Base-by-base conservation (phyloP, 2,797 vertebrate species). In the Acipenser transmontanus region DNA sequence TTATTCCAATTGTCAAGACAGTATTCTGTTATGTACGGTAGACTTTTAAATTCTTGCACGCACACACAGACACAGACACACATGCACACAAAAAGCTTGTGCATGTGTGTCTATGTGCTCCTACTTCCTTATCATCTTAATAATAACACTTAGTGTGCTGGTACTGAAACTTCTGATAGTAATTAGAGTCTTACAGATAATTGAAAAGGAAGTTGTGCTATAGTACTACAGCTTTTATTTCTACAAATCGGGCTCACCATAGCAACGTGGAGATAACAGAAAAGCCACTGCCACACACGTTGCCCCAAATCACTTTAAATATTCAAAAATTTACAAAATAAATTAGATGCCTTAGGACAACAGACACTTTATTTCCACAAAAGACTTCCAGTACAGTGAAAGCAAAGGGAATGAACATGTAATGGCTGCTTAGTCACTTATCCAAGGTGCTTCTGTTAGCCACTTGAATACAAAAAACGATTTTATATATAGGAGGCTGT, bases 161-260 rank as follows among this genome's bases (percentile, higher is more conserved):
- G 56, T 13, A 52, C 62, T 50, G 62, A 59, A 67, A 63, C 54
- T 52, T 69, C 76, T 34, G 7, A 72, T 76, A 81, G 70, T 76
- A 85, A 85, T 87, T 83, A 81, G 73, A 80, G 73, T 66, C 72
- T 87, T 75, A 71, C 47, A 65, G 74, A 76, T 77, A 75, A 78
- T 69, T 79, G 74, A 72, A 78, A 81, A 78, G 68, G 56, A 64
- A 13, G 60, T 66, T 61, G 59, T 59, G 61, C 65, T 47, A 13
- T 50, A 66, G 50, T 34, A 50, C 61, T 50, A 51, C 60, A 49
- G 61, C 49, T 49, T 50, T 70, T 49, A 48, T 66, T 67, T 50
- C 20, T 64, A 47, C 17, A 48, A 61, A 67, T 67, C 59, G 64
- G 66, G 62, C 56, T 71, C 66, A 65, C 69, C 69, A 67, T 71